phyloP scores from a whole-genome alignment of 2,888 invertebrate genomes.

The Myopa testacea region DNA sequence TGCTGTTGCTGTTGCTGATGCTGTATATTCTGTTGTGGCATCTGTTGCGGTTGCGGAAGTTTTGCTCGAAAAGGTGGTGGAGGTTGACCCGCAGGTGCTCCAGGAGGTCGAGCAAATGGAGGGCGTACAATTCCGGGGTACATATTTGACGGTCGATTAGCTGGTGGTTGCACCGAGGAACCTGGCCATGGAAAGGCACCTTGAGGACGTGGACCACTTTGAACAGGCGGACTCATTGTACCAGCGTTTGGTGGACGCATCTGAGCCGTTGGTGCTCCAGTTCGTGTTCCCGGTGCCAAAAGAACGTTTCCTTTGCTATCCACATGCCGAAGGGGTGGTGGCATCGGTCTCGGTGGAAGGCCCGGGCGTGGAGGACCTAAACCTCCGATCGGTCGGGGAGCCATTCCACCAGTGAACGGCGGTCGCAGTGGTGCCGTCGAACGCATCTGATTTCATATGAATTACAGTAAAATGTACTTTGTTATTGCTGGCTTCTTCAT shows the following conservation, averaged over 20 bases:
- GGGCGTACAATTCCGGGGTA: conserved; percentile 52
- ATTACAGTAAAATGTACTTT: conserved; percentile 17
- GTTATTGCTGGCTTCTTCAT: conserved; percentile 16
- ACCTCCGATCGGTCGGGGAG: conserved; percentile 54
- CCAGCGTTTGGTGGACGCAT: conserved; percentile 56
- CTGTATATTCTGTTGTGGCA: conserved; percentile 52
- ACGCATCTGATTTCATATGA: conserved; percentile 58
- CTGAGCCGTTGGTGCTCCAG: conserved; percentile 56
- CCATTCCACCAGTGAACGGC: conserved; percentile 59
- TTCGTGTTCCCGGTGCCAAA: conserved; percentile 53
- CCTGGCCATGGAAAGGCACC: conserved; percentile 58
- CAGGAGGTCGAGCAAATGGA: conserved; percentile 51
- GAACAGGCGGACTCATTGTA: conserved; percentile 60
- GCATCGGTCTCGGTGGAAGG: conserved; percentile 55
- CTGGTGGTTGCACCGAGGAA: conserved; percentile 51
- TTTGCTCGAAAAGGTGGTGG: conserved; percentile 54
- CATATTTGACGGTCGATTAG: conserved; percentile 54
- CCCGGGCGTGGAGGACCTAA: conserved; percentile 57
- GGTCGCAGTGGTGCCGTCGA: conserved; percentile 56
- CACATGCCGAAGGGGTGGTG: conserved; percentile 65
- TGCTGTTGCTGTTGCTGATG: conserved; percentile 50
- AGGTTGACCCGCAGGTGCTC: conserved; percentile 49
- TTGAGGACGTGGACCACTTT: conserved; percentile 61
- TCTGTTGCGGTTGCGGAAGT: conserved; percentile 46
- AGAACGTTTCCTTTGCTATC: conserved; percentile 69